These are phyloP conservation scores for Ptilorrhoa leucosticta DNA, from an alignment of 2,113 vertebrate genomes.

Conservation along the genomic window DNA sequence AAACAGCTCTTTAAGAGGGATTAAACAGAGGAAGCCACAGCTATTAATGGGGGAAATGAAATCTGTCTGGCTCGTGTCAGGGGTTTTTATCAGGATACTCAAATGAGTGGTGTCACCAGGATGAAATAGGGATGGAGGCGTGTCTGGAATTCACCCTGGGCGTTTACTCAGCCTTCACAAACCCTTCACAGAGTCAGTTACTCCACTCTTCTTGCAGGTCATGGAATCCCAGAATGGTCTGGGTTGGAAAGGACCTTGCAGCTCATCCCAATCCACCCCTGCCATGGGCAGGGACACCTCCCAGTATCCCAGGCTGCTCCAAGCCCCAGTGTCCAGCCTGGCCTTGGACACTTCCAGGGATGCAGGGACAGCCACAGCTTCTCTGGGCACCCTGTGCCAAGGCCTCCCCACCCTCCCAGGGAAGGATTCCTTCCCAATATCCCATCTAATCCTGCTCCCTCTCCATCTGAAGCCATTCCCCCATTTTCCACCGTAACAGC, in stretches of 20 bases:
- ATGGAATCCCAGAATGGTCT: neutral
- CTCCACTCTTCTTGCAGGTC: neutral
- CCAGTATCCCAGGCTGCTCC: neutral
- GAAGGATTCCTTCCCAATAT: neutral
- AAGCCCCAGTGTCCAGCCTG: rapidly evolving
- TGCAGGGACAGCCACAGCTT: neutral
- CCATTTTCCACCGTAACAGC: rapidly evolving
- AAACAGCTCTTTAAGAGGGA: neutral
- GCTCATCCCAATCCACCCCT: rapidly evolving
- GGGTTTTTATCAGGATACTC: neutral
- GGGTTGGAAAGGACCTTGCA: neutral
- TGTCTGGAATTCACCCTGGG: neutral
- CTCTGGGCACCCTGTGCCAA: neutral
- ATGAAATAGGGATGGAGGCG: rapidly evolving
- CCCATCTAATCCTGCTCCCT: neutral
- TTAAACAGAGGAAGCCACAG: neutral
- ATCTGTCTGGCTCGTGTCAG: neutral
- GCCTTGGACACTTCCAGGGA: neutral
- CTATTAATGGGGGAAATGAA: neutral
- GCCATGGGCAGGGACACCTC: neutral
- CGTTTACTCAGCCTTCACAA: neutral
- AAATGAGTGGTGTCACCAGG: neutral
- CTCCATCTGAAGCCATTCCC: neutral
- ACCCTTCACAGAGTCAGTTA: neutral
- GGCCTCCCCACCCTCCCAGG: rapidly evolving